Percentiles rank a stretch among this genome's conserved stretches.
Conservation (phyloP, 2,888 invertebrate genomes). For the Ophioninae sp. region DNA sequence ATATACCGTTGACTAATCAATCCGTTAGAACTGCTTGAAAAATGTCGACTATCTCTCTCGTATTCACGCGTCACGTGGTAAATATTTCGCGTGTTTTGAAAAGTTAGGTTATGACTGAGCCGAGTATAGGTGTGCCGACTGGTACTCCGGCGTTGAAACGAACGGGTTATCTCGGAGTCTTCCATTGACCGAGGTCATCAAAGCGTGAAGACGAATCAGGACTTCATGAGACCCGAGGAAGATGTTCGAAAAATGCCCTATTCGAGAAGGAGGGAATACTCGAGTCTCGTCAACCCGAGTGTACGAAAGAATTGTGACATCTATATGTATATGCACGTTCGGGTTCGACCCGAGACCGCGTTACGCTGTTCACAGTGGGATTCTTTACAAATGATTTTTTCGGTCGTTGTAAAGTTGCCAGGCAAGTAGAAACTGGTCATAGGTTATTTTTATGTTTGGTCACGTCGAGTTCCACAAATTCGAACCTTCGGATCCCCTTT, state of each 20-base stretch:
- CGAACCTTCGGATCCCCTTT: neutral
- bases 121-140: neutral
- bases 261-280: neutral
- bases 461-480: neutral
- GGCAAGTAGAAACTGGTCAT: constrained; percentile 49
- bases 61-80: too few species aligned
- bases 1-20: too few species aligned
- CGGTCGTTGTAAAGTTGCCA: constrained; percentile 56
- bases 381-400: constrained; percentile 50
- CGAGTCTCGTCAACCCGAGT: too few species aligned
- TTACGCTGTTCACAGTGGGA: constrained; percentile 25
- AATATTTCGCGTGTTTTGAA: too few species aligned
- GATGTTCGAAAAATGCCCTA: constrained; percentile 51
- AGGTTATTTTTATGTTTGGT: constrained; percentile 19
- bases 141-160: neutral
- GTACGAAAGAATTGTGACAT: too few species aligned
- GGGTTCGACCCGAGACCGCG: neutral
- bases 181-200: constrained; percentile 70
- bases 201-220: constrained; percentile 68
- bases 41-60: too few species aligned
- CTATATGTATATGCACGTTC: too few species aligned
- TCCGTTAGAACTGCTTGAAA: too few species aligned
- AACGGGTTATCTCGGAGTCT: constrained; percentile 20
- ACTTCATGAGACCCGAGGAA: constrained; percentile 62
- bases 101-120: neutral